Evolutionary conservation across 2,888 invertebrate species (phyloP).

Genomic region (Hymenopus coronatus): DNA sequence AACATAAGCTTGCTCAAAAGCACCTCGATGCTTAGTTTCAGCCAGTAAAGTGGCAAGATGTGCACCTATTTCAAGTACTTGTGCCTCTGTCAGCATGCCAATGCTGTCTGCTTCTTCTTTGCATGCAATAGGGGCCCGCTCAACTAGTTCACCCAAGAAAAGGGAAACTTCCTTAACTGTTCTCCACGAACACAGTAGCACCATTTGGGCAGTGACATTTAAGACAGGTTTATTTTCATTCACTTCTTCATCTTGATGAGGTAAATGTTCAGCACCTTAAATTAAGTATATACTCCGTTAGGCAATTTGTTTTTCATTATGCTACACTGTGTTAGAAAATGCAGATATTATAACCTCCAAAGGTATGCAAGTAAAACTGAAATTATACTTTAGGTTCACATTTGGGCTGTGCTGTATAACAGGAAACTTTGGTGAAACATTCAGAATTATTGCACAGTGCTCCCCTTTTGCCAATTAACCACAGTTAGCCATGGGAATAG

Average conservation of each 20-base stretch:
- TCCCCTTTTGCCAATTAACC: too few species aligned
- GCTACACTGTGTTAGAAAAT: not conserved
- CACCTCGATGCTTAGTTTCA: conserved; percentile 88
- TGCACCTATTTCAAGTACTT: conserved; percentile 60
- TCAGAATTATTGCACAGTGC: too few species aligned
- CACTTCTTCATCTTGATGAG: not conserved
- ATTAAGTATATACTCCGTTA: not conserved
- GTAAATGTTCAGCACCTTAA: not conserved
- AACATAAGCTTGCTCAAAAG: conserved; percentile 93
- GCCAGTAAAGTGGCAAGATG: conserved; percentile 65
- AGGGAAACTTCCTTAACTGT: conserved; percentile 82
- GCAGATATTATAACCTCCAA: too few species aligned
- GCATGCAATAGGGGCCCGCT: conserved; percentile 50
- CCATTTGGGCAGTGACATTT: conserved; percentile 71
- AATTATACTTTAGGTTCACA: too few species aligned
- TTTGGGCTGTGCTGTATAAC: too few species aligned
- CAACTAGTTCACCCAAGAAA: conserved; percentile 63
- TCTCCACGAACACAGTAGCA: conserved; percentile 92
- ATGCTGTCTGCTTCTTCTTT: not conserved
- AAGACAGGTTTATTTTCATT: conserved; percentile 31
- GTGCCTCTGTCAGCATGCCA: conserved; percentile 49
- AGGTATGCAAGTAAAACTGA: too few species aligned
- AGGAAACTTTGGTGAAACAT: too few species aligned
- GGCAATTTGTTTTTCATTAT: not conserved
- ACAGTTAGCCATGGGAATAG: too few species aligned